Base-by-base conservation (phyloP, 2,797 vertebrate species). In the Acestrorhynchus altus region DNA sequence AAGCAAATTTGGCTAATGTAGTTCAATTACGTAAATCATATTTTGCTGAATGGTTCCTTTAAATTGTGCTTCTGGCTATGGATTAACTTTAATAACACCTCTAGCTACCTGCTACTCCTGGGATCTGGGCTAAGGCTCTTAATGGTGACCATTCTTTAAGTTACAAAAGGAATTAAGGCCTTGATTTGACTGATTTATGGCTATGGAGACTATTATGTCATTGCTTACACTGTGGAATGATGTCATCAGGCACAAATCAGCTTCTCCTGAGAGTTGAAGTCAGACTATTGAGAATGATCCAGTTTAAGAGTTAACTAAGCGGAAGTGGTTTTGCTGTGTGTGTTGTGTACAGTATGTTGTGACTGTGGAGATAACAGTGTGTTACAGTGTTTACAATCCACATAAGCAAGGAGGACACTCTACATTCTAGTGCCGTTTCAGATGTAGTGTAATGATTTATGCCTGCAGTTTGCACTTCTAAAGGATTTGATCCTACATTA, bases 111-210 rank as follows among this genome's bases (percentile, higher is more conserved):
- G 60, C 67, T 44, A 64, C 56, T 35, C 57, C 26, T 73, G 68
- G 54, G n/a, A 56, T 57, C 61, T 63, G 18, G 8, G 35, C 47
- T 61, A 28, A 26, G 39, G 1, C 44, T 54, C 26, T 63, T 73
- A 76, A 31, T n/a, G 7, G 4, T 18, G 9, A 44, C n/a, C 59
- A 56, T 71, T 77, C 77, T 61, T 42, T 52, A 47, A 69, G 44
- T 84, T 76, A 74, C 22, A 10, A 26, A 47, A 54, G 26, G 70
- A 39, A 67, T 81, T 81, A 70, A 57, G 11, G 20, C 35, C 57
- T 76, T 47, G 42, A 49, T 81, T 77, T 72, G 59, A 67, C 35
- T 57, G 9, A 64, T 46, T 8, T 24, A 35, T 46, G 12, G 47
- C 65, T 59, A 47, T 13, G 5, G 52, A 65, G 4, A 11, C 18